phyloP scores from a whole-genome alignment of 2,888 invertebrate species.

The Amaurobius ferox region DNA sequence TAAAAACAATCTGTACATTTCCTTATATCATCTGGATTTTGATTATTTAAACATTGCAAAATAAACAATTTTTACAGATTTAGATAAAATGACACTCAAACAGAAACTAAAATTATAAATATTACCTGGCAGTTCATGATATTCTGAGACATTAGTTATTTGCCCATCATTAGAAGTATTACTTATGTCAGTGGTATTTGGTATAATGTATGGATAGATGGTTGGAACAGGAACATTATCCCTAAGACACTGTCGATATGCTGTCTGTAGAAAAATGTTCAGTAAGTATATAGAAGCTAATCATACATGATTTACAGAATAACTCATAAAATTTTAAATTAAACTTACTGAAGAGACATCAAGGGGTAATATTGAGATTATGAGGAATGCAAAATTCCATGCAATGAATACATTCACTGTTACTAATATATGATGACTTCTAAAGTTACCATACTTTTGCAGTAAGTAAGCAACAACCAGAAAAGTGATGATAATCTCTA shows the following conservation, averaged over 20 bases:
- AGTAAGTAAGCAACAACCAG: constrained; percentile 86
- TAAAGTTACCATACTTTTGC: constrained; percentile 97
- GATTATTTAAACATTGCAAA: too few relatives aligned
- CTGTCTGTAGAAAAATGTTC: constrained; percentile 83
- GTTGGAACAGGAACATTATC: constrained; percentile 73
- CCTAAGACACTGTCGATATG: constrained; percentile 88
- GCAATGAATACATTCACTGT: constrained; percentile 95
- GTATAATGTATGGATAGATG: not conserved
- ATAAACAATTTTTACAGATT: too few relatives aligned
- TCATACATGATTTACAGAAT: not conserved
- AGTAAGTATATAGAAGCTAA: too few relatives aligned
- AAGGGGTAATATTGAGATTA: constrained; percentile 96
- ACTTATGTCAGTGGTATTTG: constrained; percentile 29
- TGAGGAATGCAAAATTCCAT: constrained; percentile 99
- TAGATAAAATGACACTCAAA: too few relatives aligned
- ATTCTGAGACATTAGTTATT: constrained; percentile 17
- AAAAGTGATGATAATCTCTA: constrained; percentile 89
- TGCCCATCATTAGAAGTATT: constrained; percentile 27
- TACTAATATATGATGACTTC: constrained; percentile 93
- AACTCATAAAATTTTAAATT: constrained; percentile 3
- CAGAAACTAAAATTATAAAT: not conserved
- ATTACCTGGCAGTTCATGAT: constrained; percentile 29
- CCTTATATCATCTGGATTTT: too few relatives aligned
- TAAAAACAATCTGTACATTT: too few relatives aligned
- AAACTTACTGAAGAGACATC: constrained; percentile 96